These are phyloP conservation scores for Echinometra lucunter DNA, from an alignment of 53 echinoderm and acorn worm genomes.

Conservation along the genomic window DNA sequence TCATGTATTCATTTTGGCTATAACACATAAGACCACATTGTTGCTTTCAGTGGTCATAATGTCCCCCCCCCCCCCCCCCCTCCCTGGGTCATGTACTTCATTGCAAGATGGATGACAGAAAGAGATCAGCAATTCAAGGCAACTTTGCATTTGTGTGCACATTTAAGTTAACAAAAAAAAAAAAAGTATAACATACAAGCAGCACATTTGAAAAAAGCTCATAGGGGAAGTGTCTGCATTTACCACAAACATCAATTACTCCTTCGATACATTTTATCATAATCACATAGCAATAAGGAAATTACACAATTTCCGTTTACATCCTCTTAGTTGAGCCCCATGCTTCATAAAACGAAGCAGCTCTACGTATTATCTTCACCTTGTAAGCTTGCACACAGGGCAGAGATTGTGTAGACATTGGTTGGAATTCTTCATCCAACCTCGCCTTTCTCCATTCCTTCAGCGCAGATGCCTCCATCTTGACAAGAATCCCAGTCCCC, in stretches of 20 bases:
- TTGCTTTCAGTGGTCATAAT: too few species aligned
- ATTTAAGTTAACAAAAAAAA: background rate
- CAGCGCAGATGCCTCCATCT: constrained; percentile 54
- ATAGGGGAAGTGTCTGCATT: background rate
- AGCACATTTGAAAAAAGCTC: constrained; percentile 17
- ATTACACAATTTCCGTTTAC: background rate
- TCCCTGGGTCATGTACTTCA: background rate
- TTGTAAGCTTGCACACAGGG: background rate
- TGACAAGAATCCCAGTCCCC: constrained; percentile 49
- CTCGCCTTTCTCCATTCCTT: constrained; percentile 15
- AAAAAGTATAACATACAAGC: background rate
- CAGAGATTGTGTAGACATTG: background rate
- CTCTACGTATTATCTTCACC: background rate
- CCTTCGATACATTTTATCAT: constrained; percentile 16
- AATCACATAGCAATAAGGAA: background rate
- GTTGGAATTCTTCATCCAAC: constrained; percentile 2
- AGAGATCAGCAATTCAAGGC: background rate
- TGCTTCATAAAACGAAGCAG: constrained; percentile 38
- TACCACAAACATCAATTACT: constrained; percentile 27
- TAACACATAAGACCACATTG: too few species aligned
- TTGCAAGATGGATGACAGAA: background rate
- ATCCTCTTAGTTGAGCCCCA: background rate
- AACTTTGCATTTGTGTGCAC: background rate
- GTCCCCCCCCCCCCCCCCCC: too few species aligned
- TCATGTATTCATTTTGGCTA: too few species aligned